phyloP scores from a whole-genome alignment of 2,888 invertebrate genomes.

The Caenorhabditis sp. region DNA sequence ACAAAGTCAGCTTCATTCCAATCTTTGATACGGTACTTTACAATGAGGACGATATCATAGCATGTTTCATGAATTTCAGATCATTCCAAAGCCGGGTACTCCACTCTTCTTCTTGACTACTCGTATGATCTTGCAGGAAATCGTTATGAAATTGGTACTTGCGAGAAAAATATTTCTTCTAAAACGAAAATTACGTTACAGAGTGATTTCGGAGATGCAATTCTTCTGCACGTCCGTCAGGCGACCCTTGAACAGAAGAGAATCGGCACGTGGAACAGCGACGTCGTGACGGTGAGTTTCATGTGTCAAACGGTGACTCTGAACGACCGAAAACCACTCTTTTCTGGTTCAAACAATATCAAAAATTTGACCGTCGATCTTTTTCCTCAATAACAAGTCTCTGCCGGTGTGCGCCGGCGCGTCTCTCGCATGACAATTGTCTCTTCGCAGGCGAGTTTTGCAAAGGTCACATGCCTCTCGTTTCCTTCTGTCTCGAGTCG shows the following conservation, averaged over 20 bases:
- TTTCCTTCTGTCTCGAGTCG: constrained; percentile 15
- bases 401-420: constrained; percentile 10
- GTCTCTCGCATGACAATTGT: constrained; percentile 20
- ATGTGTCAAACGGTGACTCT: constrained; percentile 29
- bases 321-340: constrained; percentile 21
- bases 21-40: constrained; percentile 67
- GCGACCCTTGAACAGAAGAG: constrained; percentile 68
- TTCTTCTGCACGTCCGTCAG: constrained; percentile 71
- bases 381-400: constrained; percentile 53
- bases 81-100: constrained; percentile 55
- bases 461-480: constrained; percentile 58
- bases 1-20: constrained; percentile 75
- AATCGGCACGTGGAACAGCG: constrained; percentile 72
- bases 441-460: constrained; percentile 34
- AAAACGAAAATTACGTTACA: constrained; percentile 30
- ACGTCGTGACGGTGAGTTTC: constrained; percentile 66
- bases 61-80: constrained; percentile 51
- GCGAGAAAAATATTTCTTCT: neutral
- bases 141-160: constrained; percentile 72
- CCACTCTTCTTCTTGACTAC: constrained; percentile 67
- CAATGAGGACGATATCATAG: too few relatives aligned
- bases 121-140: constrained; percentile 70
- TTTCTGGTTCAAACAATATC: constrained; percentile 46
- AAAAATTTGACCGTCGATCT: constrained; percentile 56
- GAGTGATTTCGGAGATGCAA: constrained; percentile 70